Conservation (phyloP, 2,888 invertebrate genomes). For the Lycophotia porphyrea region DNA sequence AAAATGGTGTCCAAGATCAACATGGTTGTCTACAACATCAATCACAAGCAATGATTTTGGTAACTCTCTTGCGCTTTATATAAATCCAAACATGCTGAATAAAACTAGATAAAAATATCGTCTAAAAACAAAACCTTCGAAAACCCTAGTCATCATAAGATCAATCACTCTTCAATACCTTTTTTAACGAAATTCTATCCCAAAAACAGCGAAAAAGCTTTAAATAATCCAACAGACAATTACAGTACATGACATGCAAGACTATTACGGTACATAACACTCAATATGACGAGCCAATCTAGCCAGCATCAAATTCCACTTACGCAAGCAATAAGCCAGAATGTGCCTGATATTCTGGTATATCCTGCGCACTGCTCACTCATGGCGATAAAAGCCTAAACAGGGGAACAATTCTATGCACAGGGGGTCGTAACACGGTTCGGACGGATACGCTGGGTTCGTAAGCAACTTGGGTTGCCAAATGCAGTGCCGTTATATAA, state of each 20-base stretch:
- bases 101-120: not conserved
- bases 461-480: slow-evolving; percentile 56
- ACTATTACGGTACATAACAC: slow-evolving; percentile 12
- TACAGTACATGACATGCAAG: slow-evolving; percentile 37
- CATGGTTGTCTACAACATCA: not conserved
- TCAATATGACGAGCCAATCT: slow-evolving; percentile 26
- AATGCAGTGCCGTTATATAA: slow-evolving; percentile 63
- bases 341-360: slow-evolving; percentile 14
- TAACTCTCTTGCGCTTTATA: not conserved
- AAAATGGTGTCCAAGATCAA: not conserved
- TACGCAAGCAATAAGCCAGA: slow-evolving; percentile 29
- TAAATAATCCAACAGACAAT: slow-evolving; percentile 27
- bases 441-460: slow-evolving; percentile 46
- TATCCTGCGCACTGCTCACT: slow-evolving; percentile 38
- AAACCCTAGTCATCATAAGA: slow-evolving; percentile 22
- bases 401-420: slow-evolving; percentile 53
- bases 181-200: slow-evolving; percentile 4
- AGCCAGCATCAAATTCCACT: slow-evolving; percentile 31
- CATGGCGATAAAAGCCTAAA: slow-evolving; percentile 56
- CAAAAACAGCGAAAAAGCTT: not conserved
- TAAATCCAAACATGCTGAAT: slow-evolving; percentile 1
- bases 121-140: slow-evolving; percentile 5
- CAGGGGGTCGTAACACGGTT: slow-evolving; percentile 55
- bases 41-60: not conserved
- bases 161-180: slow-evolving; percentile 37